These are phyloP conservation scores for Rutilus rutilus DNA, from an alignment of 2,113 vertebrate genomes.

Conservation along the genomic window DNA sequence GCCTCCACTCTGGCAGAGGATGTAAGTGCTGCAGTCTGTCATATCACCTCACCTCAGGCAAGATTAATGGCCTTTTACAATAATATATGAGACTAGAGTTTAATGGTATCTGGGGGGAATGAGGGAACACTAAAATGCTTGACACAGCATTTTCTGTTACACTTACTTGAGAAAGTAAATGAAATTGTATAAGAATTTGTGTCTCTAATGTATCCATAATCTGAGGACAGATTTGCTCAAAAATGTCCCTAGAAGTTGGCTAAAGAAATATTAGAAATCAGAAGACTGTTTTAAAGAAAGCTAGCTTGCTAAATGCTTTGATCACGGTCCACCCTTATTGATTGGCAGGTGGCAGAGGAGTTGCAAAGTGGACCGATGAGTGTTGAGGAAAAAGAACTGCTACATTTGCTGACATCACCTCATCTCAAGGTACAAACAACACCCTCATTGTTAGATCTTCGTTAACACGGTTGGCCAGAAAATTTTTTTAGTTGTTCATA, in stretches of 20 bases:
- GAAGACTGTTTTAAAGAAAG: not conserved
- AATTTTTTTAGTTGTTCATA: not conserved
- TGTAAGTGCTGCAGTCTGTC: slow-evolving; percentile 75
- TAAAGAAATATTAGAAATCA: no score
- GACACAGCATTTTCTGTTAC: not conserved
- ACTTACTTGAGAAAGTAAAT: not conserved
- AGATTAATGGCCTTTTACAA: not conserved
- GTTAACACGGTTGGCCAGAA: not conserved
- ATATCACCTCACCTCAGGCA: not conserved
- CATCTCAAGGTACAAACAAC: slow-evolving; percentile 84
- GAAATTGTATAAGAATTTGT: not conserved
- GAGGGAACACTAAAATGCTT: not conserved
- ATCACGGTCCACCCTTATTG: slow-evolving; percentile 38
- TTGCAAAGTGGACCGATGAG: slow-evolving; percentile 88
- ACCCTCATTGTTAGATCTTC: not conserved
- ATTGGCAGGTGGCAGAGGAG: slow-evolving; percentile 89
- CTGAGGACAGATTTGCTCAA: not conserved
- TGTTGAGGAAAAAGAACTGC: slow-evolving; percentile 87
- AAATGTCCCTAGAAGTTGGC: not conserved
- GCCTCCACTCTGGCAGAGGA: slow-evolving; percentile 89
- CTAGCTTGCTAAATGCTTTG: not conserved
- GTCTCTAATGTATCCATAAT: not conserved
- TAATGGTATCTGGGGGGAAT: not conserved
- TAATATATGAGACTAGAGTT: not conserved
- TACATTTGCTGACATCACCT: slow-evolving; percentile 88